Evolutionary conservation across 2,888 invertebrate genomes (phyloP).

Genomic region (Mimumesa dahlbomi): DNA sequence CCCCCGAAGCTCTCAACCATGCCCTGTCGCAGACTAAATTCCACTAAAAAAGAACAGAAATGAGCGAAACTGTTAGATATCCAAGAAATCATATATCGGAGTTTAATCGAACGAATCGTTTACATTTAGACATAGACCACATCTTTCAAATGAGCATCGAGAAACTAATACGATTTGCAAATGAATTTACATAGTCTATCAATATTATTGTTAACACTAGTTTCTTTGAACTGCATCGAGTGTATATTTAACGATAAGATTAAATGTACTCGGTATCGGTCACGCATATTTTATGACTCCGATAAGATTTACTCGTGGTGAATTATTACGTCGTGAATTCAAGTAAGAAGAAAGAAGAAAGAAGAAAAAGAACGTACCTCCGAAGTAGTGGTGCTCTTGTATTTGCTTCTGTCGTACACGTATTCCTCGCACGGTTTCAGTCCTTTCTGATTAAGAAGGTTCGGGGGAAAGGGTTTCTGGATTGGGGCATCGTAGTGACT

Average conservation of each 20-base stretch:
- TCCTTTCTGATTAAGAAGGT: slow-evolving; percentile 21
- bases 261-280: no score
- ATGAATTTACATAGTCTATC: no score
- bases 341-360: neutral
- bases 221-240: no score
- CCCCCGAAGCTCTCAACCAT: slow-evolving; percentile 85
- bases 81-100: neutral
- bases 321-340: no score
- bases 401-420: slow-evolving; percentile 84
- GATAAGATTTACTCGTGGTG: no score
- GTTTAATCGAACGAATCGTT: no score
- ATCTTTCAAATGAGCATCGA: no score
- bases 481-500: slow-evolving; percentile 1
- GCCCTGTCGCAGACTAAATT: slow-evolving; percentile 85
- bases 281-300: no score
- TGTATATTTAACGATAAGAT: no score
- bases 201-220: no score
- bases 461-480: slow-evolving; percentile 23
- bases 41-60: slow-evolving; percentile 82
- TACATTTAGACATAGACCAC: no score
- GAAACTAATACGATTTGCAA: no score
- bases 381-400: slow-evolving; percentile 84
- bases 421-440: slow-evolving; percentile 81
- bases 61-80: neutral
- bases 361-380: slow-evolving; percentile 81